These are phyloP conservation scores for Luehdorfia chinensis DNA, from an alignment of 1,140 invertebrate species.

Conservation along the genomic window DNA sequence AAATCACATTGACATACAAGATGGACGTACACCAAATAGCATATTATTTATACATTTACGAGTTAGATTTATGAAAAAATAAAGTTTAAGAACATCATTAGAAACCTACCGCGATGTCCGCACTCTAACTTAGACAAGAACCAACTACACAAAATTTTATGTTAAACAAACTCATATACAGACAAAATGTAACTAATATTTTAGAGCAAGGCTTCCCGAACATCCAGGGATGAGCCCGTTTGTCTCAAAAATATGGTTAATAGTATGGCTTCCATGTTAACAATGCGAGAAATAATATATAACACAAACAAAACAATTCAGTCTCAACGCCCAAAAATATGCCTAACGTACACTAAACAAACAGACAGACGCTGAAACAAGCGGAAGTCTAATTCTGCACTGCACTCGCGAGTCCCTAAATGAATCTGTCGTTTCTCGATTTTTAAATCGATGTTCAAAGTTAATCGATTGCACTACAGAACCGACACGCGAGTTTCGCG, in stretches of 20 bases:
- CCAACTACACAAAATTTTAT: slow-evolving; percentile 51
- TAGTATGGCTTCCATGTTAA: slow-evolving; percentile 62
- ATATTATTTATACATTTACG: slow-evolving; percentile 64
- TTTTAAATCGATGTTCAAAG: too few relatives aligned
- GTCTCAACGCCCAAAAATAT: slow-evolving; percentile 73
- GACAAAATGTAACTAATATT: slow-evolving; percentile 59
- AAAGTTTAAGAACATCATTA: slow-evolving; percentile 46
- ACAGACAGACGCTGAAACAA: slow-evolving; percentile 19
- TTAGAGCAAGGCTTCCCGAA: slow-evolving; percentile 19
- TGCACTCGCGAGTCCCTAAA: too few relatives aligned
- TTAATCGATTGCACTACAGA: background rate
- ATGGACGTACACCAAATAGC: slow-evolving; percentile 74
- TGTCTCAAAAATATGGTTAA: slow-evolving; percentile 28
- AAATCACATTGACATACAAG: slow-evolving; percentile 74
- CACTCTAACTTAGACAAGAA: slow-evolving; percentile 61
- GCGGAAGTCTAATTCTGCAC: too few relatives aligned
- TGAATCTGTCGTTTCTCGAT: too few relatives aligned
- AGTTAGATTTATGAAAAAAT: slow-evolving; percentile 65
- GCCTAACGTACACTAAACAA: slow-evolving; percentile 59
- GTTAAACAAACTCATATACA: slow-evolving; percentile 71
- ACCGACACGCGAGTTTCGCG: background rate
- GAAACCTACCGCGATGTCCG: slow-evolving; percentile 50
- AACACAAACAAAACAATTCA: slow-evolving; percentile 76
- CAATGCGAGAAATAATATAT: slow-evolving; percentile 71
- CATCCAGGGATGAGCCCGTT: slow-evolving; percentile 19